Percentiles rank a stretch among this genome's conserved stretches.
Evolutionary conservation across 2,888 invertebrate genomes (phyloP).

Genomic region (Creontiades dilutus): DNA sequence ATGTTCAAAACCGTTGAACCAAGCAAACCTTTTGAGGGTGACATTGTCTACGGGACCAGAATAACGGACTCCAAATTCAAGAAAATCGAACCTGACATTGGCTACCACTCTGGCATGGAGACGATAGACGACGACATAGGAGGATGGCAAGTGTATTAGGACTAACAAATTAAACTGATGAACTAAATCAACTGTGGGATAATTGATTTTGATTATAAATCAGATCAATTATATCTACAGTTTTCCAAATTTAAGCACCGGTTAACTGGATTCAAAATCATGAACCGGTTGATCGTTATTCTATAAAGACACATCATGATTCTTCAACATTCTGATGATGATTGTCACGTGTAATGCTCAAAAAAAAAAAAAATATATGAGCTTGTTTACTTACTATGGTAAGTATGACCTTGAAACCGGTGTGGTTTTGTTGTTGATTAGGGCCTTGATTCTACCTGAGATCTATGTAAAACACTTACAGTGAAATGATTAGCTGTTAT

Average conservation of each 20-base stretch:
- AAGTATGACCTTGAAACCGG: no score
- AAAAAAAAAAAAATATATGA: no score
- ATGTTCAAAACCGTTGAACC: constrained; percentile 47
- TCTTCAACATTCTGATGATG: no score
- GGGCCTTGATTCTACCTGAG: no score
- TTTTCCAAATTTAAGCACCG: neutral
- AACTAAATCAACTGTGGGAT: neutral
- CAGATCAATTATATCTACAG: neutral
- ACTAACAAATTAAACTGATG: neutral
- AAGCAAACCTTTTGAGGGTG: constrained; percentile 45
- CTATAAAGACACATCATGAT: no score
- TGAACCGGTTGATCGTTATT: neutral
- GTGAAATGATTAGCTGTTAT: no score
- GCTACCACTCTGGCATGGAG: constrained; percentile 75
- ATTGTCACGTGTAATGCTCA: no score
- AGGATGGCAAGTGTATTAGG: constrained; percentile 66
- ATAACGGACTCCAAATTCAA: constrained; percentile 52
- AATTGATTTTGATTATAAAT: neutral
- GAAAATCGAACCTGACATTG: constrained; percentile 73
- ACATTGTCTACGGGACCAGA: constrained; percentile 63
- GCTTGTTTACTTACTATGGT: no score
- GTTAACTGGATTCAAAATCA: neutral
- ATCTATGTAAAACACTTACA: no score
- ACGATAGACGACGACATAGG: constrained; percentile 69
- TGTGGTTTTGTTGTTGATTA: no score